phyloP scores from a whole-genome alignment of 2,888 invertebrate species.

The Palloptera scutellata region DNA sequence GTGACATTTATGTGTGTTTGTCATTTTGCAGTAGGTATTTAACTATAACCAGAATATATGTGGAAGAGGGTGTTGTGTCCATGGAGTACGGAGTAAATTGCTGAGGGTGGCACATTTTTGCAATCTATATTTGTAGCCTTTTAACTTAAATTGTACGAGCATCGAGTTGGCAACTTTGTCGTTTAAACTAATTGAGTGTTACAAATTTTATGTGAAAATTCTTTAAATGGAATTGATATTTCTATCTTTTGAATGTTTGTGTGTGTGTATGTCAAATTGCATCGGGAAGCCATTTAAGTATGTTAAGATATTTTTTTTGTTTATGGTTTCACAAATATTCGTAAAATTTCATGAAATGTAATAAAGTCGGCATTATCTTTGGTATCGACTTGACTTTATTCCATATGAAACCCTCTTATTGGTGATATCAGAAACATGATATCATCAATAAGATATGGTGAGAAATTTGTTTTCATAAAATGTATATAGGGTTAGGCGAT shows the following conservation, averaged over 20 bases:
- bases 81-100: neutral
- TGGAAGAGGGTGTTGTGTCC: slow-evolving; percentile 26
- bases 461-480: too few species aligned
- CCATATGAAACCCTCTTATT: too few species aligned
- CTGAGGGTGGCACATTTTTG: neutral
- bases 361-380: too few species aligned
- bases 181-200: slow-evolving; percentile 58
- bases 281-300: slow-evolving; percentile 14
- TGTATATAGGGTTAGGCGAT: too few species aligned
- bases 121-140: neutral
- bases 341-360: too few species aligned
- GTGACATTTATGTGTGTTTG: slow-evolving; percentile 38
- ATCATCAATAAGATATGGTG: too few species aligned
- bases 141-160: slow-evolving; percentile 32
- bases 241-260: neutral
- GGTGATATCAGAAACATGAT: too few species aligned
- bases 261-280: slow-evolving; percentile 7
- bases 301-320: slow-evolving; percentile 14
- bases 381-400: too few species aligned
- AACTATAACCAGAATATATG: neutral
- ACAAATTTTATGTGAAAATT: slow-evolving; percentile 57
- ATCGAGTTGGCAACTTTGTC: slow-evolving; percentile 49
- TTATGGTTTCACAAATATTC: slow-evolving; percentile 20
- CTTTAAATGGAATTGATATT: slow-evolving; percentile 56
- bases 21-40: slow-evolving; percentile 13